A percentile compares a stretch with the other conserved stretches of the same genome.
Conservation (phyloP, 2,113 vertebrate genomes). For the Macrotus californicus region DNA sequence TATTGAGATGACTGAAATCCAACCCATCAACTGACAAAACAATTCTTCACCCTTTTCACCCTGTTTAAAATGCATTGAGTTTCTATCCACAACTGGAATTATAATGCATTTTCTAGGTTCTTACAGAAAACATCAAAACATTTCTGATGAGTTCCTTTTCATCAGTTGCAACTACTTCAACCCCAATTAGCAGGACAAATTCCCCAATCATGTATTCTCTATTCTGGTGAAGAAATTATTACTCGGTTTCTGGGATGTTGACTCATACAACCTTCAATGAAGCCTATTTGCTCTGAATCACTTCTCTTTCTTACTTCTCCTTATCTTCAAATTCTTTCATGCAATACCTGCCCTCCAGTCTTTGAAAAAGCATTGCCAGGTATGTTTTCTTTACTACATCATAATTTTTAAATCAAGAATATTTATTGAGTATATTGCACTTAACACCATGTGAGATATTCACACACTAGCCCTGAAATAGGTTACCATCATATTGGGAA, state of each 20-base stretch:
- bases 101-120: constrained; percentile 34
- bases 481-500: neutral
- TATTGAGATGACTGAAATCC: neutral
- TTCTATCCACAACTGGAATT: constrained; percentile 19
- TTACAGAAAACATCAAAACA: constrained; percentile 18
- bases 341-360: neutral
- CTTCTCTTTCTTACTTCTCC: neutral
- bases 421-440: neutral
- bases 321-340: constrained; percentile 35
- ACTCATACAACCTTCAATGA: neutral
- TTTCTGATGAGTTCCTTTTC: constrained; percentile 57
- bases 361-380: neutral
- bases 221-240: constrained; percentile 26
- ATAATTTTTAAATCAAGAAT: neutral
- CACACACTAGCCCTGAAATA: neutral
- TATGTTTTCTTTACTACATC: neutral
- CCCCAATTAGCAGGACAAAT: constrained; percentile 29
- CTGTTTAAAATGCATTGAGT: constrained; percentile 51
- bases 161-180: neutral
- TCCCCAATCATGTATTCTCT: neutral
- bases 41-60: constrained; percentile 31
- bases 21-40: constrained; percentile 3
- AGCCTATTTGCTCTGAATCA: neutral
- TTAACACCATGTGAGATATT: neutral
- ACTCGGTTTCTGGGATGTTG: constrained; percentile 1